Base-by-base conservation (phyloP, 2,113 vertebrate genomes). In the Rhabdomys dilectus region DNA sequence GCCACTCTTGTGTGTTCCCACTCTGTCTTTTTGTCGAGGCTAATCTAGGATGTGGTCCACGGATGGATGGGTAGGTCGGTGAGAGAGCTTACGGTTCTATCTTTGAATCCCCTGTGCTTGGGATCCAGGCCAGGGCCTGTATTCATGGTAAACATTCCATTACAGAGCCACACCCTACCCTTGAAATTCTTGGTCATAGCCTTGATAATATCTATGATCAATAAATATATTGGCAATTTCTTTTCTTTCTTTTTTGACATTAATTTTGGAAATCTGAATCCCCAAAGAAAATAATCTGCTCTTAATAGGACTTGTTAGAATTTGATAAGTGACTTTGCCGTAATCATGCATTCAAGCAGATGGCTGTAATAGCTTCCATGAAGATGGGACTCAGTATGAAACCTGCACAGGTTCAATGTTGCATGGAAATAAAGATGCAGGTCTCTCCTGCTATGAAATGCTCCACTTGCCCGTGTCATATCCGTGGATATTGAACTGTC, bases 221-320 rank as follows among this genome's bases (percentile, higher is more conserved):
- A 91, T 81, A 62, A 86, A 77, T 91, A 53, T 11, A 72, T 72
- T 62, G 56, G 9, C 31, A 64, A 4, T 81, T 58, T 66, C 19
- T 10, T 48, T 72, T 91, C 21, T 73, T 39, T 39, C 7, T 10
- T 60, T 16, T 39, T 78, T 81, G 56, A 64, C 31, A 3, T 45
- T 91, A 70, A 88, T 94, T 93, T 89, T 84, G 89, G 42, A 58
- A 81, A 51, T 91, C 88, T 94, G 91, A 93, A 96, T 72, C 72
- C 76, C 16, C 17, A 7, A 68, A 95, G 26, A 88, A 88, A 85
- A 26, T 68, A 42, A 39, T 68, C 34, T 78, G 26, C 53, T 96
- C 93, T 92, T 24, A 72, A 82, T 8, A 91, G 60, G 10, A 85
- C 81, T 95, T 88, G 36, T 89, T 86, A 3, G 80, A 66, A 56